Conservation (phyloP, 2,113 vertebrate species). For the Sebastes schlegelii region DNA sequence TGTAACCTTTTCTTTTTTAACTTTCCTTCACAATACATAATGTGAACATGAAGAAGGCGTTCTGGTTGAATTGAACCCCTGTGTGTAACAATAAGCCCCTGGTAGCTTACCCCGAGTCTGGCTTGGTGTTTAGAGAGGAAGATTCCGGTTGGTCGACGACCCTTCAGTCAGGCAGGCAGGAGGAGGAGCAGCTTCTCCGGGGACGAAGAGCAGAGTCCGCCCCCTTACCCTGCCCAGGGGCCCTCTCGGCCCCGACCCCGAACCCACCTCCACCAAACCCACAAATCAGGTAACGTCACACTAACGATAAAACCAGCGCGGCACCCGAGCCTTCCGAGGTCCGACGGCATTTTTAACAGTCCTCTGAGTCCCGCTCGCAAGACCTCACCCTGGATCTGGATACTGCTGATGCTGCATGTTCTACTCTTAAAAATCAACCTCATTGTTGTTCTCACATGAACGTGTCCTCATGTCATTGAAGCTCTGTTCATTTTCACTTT, state of each 20-base stretch:
- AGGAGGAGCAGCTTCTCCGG: slow-evolving; percentile 94
- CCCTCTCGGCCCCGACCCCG: slow-evolving; percentile 89
- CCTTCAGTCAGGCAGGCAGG: slow-evolving; percentile 93
- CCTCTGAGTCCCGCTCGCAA: slow-evolving; percentile 10
- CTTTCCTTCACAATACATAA: slow-evolving; percentile 32
- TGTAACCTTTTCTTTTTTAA: slow-evolving; percentile 38
- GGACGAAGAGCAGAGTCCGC: slow-evolving; percentile 91
- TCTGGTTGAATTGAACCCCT: slow-evolving; percentile 44
- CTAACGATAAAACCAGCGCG: slow-evolving; percentile 39
- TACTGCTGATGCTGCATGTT: slow-evolving; percentile 52
- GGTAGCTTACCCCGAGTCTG: slow-evolving; percentile 90
- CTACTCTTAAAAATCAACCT: slow-evolving; percentile 9
- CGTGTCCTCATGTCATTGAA: slow-evolving; percentile 16
- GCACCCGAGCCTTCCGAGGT: not conserved
- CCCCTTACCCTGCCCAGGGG: slow-evolving; percentile 88
- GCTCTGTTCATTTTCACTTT: slow-evolving; percentile 1
- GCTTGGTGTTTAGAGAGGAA: slow-evolving; percentile 98
- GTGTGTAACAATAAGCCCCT: slow-evolving; percentile 69
- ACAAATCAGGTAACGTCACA: slow-evolving; percentile 91
- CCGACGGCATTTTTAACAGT: not conserved
- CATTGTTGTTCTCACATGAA: slow-evolving; percentile 6
- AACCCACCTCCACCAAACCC: slow-evolving; percentile 90
- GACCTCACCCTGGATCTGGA: slow-evolving; percentile 32
- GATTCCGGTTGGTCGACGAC: slow-evolving; percentile 93
- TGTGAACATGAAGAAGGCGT: slow-evolving; percentile 7